Evolutionary conservation across 2,888 invertebrate genomes (phyloP), one percentile per base, ranked within the genome.

Genomic region (Marronus borbonicus): DNA sequence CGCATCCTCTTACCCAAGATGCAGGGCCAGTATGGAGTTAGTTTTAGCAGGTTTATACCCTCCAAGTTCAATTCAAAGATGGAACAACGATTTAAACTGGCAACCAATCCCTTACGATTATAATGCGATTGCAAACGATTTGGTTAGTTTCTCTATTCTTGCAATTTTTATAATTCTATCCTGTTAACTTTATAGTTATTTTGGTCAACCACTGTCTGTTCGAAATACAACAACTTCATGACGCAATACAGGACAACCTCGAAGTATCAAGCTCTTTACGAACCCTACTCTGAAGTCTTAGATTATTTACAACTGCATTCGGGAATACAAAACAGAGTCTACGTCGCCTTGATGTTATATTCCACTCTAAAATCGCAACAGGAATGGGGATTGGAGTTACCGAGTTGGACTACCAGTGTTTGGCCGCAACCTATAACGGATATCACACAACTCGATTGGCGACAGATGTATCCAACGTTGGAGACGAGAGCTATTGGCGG

Each of bases 1-100:
- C 84, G 91, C 92, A 66, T 93, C 94, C 1, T 92, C 92, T 79
- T 91, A 92, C 17, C 91, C 93, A 83, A 90, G 95, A 68, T 93
- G 94, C 3, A 90, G 93, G 84, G 93, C 93, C 92, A 92, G 93
- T 64, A 91, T 93, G 58, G 89, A 92, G 82, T 88, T 92, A 36
- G 90, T 93, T 66, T 87, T 93, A 79, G 92, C 93, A 24, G 93
- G 92, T 14, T 86, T 94, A 76, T 94, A 91, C 88, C 92, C 91
- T 74, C 92, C 93, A 0, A 88, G 87, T 55, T 89, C 89, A 4
- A 83, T 88, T 17, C 89, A 90, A 85, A 88, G 89, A 79, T 78
- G 78, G 78, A 65, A 55, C 20, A n/a, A 52, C 3, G 5, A 44
- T 31, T 55, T 78, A 24, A 62, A 72, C 31, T 78, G 78, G 78